These are phyloP conservation scores for Tinamus guttatus DNA, from an alignment of 2,113 vertebrate genomes.

Conservation along the genomic window DNA sequence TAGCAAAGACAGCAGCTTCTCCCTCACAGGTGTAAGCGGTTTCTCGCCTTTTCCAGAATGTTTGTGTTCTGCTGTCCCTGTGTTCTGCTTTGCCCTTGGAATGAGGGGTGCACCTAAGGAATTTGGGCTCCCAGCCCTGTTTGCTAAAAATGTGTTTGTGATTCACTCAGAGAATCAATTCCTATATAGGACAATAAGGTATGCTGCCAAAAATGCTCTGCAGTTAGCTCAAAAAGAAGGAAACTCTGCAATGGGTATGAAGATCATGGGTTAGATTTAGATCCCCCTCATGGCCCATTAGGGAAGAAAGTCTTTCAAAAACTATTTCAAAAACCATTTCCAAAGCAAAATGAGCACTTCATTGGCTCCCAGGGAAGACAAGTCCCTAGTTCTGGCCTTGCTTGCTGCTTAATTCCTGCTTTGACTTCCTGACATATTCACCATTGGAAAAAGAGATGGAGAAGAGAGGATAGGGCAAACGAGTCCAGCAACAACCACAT, in stretches of 20 bases:
- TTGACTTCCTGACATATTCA: rapidly evolving
- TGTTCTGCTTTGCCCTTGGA: background rate
- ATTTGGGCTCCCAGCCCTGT: background rate
- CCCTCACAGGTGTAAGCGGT: background rate
- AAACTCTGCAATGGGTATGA: rapidly evolving
- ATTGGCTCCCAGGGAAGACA: background rate
- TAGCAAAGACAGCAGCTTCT: background rate
- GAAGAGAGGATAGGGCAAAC: background rate
- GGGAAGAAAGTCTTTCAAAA: background rate
- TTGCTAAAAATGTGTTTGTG: background rate
- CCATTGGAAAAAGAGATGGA: background rate
- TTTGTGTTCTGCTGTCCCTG: background rate
- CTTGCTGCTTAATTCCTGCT: background rate
- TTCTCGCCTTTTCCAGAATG: background rate
- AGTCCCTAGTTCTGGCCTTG: background rate
- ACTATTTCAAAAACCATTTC: background rate
- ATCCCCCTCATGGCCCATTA: rapidly evolving
- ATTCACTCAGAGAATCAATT: background rate
- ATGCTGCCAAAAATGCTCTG: background rate
- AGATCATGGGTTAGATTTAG: background rate
- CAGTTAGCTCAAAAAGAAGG: background rate
- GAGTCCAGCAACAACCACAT: background rate
- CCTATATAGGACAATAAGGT: background rate
- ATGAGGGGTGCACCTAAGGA: background rate
- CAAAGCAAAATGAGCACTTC: background rate